Conservation (phyloP, 2,888 invertebrate species). For the Keiferia lycopersicella region DNA sequence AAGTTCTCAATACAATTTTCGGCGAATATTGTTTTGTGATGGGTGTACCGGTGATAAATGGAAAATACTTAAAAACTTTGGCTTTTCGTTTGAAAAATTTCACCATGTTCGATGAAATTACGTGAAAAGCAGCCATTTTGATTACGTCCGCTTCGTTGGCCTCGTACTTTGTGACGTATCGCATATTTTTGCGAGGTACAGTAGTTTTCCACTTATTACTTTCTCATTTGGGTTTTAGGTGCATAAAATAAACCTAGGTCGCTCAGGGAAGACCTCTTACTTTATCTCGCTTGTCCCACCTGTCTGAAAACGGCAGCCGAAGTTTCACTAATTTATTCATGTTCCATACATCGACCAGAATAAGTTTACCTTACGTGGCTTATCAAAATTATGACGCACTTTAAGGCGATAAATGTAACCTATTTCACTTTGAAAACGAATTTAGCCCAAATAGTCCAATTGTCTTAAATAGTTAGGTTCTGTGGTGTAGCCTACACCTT, state of each 20-base stretch:
- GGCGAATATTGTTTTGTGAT: constrained; percentile 58
- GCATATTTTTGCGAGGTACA: constrained; percentile 41
- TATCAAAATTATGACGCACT: constrained; percentile 12
- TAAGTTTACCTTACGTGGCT: not conserved
- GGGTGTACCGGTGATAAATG: constrained; percentile 46
- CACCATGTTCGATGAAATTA: constrained; percentile 39
- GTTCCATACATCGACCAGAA: not conserved
- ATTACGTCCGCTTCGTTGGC: constrained; percentile 64
- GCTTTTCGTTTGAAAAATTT: constrained; percentile 38
- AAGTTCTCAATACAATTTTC: constrained; percentile 73
- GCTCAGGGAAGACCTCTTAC: not conserved
- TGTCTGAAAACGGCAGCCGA: not conserved
- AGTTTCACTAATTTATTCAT: constrained; percentile 1
- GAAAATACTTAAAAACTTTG: constrained; percentile 44
- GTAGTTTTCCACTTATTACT: constrained; percentile 27
- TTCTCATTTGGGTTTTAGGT: not conserved
- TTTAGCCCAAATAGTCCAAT: not conserved
- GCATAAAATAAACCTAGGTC: not conserved
- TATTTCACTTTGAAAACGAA: not conserved
- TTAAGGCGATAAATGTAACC: not conserved
- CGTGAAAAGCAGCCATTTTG: constrained; percentile 75
- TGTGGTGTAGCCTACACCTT: not conserved
- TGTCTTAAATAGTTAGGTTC: not conserved
- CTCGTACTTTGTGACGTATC: constrained; percentile 66
- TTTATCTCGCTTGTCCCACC: too few relatives aligned